phyloP scores from a whole-genome alignment of 1,140 invertebrate genomes.

The Papilio aristodemus region DNA sequence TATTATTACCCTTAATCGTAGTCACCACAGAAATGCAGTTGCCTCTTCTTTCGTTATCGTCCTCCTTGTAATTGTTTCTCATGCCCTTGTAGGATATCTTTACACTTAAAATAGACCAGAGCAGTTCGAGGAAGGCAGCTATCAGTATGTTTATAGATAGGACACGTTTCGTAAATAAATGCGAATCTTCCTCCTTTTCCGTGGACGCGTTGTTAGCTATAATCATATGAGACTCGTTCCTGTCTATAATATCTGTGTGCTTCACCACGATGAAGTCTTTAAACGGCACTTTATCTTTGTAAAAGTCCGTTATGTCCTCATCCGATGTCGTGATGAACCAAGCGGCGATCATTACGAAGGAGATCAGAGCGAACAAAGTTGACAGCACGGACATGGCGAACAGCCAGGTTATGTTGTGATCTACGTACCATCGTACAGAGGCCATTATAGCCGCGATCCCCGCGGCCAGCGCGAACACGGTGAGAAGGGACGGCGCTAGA shows the following conservation, averaged over 20 bases:
- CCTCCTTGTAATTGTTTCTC: slow-evolving; percentile 82
- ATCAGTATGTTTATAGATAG: slow-evolving; percentile 82
- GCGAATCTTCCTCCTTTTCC: slow-evolving; percentile 48
- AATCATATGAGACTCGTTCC: slow-evolving; percentile 66
- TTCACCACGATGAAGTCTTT: slow-evolving; percentile 66
- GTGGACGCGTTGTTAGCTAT: slow-evolving; percentile 51
- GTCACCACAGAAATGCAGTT: slow-evolving; percentile 78
- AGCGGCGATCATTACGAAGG: slow-evolving; percentile 62
- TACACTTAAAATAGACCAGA: slow-evolving; percentile 82
- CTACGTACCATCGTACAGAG: slow-evolving; percentile 84
- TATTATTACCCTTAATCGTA: slow-evolving; percentile 78
- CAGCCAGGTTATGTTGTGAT: slow-evolving; percentile 83
- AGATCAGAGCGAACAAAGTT: slow-evolving; percentile 67
- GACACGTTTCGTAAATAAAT: slow-evolving; percentile 69
- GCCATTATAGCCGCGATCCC: slow-evolving; percentile 81
- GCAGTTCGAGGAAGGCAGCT: slow-evolving; percentile 80
- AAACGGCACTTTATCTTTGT: slow-evolving; percentile 69
- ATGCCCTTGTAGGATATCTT: slow-evolving; percentile 83
- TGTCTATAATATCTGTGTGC: slow-evolving; percentile 60
- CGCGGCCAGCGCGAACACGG: slow-evolving; percentile 78
- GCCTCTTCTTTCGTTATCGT: slow-evolving; percentile 64
- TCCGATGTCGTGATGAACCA: slow-evolving; percentile 65
- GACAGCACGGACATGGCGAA: slow-evolving; percentile 80
- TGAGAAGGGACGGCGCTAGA: slow-evolving; percentile 74
- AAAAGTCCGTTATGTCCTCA: slow-evolving; percentile 61